phyloP scores from a whole-genome alignment of 2,888 invertebrate species.

The Siphonodentalium dalli region DNA sequence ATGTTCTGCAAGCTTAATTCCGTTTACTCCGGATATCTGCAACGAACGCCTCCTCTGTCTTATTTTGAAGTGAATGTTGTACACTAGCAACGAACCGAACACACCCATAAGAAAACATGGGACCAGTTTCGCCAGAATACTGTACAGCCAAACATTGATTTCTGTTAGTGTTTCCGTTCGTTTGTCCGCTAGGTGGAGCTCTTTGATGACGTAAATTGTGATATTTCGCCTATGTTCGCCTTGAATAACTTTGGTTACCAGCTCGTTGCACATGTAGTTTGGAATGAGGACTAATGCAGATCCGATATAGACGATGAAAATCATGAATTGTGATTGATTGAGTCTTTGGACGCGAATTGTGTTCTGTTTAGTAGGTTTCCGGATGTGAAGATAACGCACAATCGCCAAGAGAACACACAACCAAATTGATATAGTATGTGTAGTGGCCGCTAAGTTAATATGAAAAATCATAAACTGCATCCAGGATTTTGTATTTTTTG shows the following conservation, averaged over 20 bases:
- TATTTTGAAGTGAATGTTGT: slow-evolving; percentile 49
- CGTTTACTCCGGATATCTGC: slow-evolving; percentile 46
- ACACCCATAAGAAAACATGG: slow-evolving; percentile 87
- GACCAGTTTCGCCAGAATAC: slow-evolving; percentile 88
- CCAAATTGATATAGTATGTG: slow-evolving; percentile 92
- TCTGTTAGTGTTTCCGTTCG: slow-evolving; percentile 43
- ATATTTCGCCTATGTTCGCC: slow-evolving; percentile 28
- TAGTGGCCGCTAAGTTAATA: slow-evolving; percentile 84
- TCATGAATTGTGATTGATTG: slow-evolving; percentile 77
- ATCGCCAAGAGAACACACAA: slow-evolving; percentile 89
- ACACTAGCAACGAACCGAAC: slow-evolving; percentile 65
- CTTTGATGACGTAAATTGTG: slow-evolving; percentile 41
- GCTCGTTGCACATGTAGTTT: slow-evolving; percentile 77
- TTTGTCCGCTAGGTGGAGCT: slow-evolving; percentile 40
- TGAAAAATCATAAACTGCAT: slow-evolving; percentile 73
- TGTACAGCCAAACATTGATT: slow-evolving; percentile 86
- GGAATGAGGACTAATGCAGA: slow-evolving; percentile 85
- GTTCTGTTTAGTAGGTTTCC: slow-evolving; percentile 80
- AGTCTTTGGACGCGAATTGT: slow-evolving; percentile 72
- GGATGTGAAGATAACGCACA: slow-evolving; percentile 78
- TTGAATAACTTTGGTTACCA: slow-evolving; percentile 32
- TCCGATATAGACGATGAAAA: slow-evolving; percentile 82
- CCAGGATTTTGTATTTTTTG: slow-evolving; percentile 61
- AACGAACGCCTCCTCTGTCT: slow-evolving; percentile 46
- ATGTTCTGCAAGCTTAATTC: slow-evolving; percentile 49